phyloP scores from a whole-genome alignment of 2,888 invertebrate genomes.

The Mimas tiliae region DNA sequence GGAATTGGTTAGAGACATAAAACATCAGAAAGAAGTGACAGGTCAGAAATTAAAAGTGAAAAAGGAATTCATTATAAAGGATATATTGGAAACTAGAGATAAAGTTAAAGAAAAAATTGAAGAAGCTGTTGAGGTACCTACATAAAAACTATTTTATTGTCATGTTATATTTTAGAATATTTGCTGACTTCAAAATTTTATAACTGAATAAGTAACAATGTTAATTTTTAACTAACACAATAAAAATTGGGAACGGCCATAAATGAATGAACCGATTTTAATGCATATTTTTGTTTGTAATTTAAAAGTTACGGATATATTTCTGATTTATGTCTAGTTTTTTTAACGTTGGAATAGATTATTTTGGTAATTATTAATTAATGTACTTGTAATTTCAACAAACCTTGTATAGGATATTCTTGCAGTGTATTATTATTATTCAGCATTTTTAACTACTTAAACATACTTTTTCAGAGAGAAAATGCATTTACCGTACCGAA shows the following conservation, averaged over 20 bases:
- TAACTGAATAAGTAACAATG: not conserved
- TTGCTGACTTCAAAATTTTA: not conserved
- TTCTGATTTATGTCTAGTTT: no score
- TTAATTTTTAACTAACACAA: no score
- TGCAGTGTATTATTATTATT: no score
- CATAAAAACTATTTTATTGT: not conserved
- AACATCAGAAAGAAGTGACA: slow-evolving; percentile 73
- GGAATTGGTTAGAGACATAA: slow-evolving; percentile 75
- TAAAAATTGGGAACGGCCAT: no score
- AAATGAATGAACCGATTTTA: no score
- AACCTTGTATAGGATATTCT: no score
- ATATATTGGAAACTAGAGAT: slow-evolving; percentile 88
- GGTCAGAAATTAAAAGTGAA: slow-evolving; percentile 80
- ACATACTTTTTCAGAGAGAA: slow-evolving; percentile 85
- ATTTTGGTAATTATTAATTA: no score
- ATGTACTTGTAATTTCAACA: no score
- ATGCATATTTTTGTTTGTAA: no score
- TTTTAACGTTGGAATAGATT: no score
- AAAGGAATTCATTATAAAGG: slow-evolving; percentile 87
- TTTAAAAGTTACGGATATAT: no score
- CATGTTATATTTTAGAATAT: not conserved
- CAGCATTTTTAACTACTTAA: no score
- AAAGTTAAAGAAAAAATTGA: slow-evolving; percentile 90
- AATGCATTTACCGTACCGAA: slow-evolving; percentile 98
- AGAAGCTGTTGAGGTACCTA: slow-evolving; percentile 88